Percentiles rank a stretch among this genome's conserved stretches.
Evolutionary conservation across 1,140 invertebrate genomes (phyloP).

Genomic region (Drosophila fuyamai): DNA sequence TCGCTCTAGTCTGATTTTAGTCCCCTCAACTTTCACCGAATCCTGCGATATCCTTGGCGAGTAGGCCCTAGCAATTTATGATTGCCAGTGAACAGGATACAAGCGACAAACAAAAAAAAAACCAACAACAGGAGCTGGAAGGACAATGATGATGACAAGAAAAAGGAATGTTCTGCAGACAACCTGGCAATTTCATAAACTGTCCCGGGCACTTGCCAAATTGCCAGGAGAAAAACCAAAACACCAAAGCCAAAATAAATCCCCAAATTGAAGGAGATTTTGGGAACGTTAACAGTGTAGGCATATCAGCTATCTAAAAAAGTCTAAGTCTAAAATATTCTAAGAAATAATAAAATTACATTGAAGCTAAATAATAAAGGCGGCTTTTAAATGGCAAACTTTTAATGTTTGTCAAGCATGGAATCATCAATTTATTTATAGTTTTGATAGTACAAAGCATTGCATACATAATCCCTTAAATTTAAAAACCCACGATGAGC

Average conservation of each 20-base stretch:
- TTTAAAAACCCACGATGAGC: too few species aligned
- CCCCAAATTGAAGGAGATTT: conserved; percentile 29
- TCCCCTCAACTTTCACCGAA: conserved; percentile 1
- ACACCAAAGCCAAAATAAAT: conserved; percentile 6
- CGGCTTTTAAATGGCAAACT: neutral
- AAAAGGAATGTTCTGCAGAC: conserved; percentile 57
- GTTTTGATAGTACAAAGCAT: too few species aligned
- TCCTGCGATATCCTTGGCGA: conserved; percentile 36
- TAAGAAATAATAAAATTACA: too few species aligned
- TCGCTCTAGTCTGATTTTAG: neutral
- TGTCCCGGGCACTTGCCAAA: conserved; percentile 75
- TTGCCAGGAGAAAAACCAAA: conserved; percentile 51
- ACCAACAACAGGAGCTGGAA: conserved; percentile 10
- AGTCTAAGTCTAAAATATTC: too few species aligned
- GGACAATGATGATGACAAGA: conserved; percentile 45
- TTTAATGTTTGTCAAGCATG: neutral
- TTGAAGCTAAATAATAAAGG: too few species aligned
- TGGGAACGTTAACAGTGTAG: neutral
- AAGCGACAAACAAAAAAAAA: conserved; percentile 20
- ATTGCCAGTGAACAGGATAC: conserved; percentile 52
- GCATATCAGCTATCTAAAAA: conserved; percentile 10
- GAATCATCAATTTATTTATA: too few species aligned
- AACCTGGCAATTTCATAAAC: conserved; percentile 83
- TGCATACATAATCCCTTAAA: too few species aligned
- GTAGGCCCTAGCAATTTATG: conserved; percentile 78